A percentile compares a stretch with the other conserved stretches of the same genome.
These are phyloP conservation scores for Agrilus mali DNA, from an alignment of 2,888 invertebrate species.

Conservation along the genomic window DNA sequence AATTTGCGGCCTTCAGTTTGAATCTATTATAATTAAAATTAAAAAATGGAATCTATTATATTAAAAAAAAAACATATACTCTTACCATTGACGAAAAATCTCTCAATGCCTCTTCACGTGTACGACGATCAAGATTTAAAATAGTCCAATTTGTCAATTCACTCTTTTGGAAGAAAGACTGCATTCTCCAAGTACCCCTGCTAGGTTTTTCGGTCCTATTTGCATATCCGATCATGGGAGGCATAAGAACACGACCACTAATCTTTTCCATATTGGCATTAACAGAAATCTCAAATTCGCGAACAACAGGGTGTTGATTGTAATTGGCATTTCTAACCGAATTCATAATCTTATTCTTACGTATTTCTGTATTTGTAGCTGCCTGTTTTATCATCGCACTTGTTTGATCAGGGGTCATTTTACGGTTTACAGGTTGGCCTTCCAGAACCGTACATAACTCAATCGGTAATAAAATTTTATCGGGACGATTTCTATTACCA, in stretches of 20 bases:
- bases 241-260: conserved; percentile 60
- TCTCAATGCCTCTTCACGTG: conserved; percentile 15
- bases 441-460: conserved; percentile 69
- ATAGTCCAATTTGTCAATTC: conserved; percentile 36
- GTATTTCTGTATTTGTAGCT: conserved; percentile 63
- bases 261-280: conserved; percentile 61
- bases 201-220: conserved; percentile 24
- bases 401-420: conserved; percentile 74
- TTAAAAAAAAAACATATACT: too few relatives aligned
- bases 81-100: conserved; percentile 24
- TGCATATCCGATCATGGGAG: conserved; percentile 65
- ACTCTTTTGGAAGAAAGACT: conserved; percentile 28
- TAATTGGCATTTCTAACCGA: conserved; percentile 33
- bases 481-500: conserved; percentile 30
- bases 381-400: conserved; percentile 76
- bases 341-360: conserved; percentile 70
- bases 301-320: conserved; percentile 42
- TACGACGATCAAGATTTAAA: conserved; percentile 26
- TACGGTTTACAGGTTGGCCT: conserved; percentile 65
- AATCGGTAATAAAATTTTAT: conserved; percentile 65
- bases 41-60: not conserved
- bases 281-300: conserved; percentile 73
- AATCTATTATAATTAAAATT: conserved; percentile 4
- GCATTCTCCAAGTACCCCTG: conserved; percentile 36
- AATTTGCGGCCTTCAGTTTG: conserved; percentile 8